Base-by-base conservation (phyloP, 2,888 invertebrate genomes). In the Oxytorus armatus region DNA sequence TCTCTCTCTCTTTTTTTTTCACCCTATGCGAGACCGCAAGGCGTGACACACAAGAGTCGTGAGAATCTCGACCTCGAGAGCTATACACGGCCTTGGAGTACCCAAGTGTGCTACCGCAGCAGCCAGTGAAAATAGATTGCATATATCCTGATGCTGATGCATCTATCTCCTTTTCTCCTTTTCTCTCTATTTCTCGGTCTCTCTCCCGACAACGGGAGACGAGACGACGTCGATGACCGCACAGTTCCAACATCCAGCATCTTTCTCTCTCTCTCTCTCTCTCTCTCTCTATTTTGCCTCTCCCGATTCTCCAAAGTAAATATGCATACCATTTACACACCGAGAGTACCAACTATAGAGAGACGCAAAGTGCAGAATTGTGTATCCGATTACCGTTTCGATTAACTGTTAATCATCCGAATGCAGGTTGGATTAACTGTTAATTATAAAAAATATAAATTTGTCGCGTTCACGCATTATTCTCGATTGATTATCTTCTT, bases 31-130 rank as follows among this genome's bases (percentile, higher is more conserved):
- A 51, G 61, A 57, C 51, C 59, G 73, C 68, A 73, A 51, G 83
- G 55, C 65, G 69, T 47, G 85, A 77, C 77, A 84, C 68, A 55
- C 70, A 75, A 84, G 84, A 85, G 72, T 81, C 82, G 85, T 84
- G 82, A 84, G 85, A 85, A 81, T 44, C 59, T 63, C 68, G 70
- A 63, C 77, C 73, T 75, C 70, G 70, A 75, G 66, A 75, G 53
- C 42, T 14, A 69, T 36, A 51, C 21, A 59, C 66, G 81, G 42
- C 81, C 81, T 81, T 77, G 77, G 51, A 49, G 21, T 42, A 42
- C 49, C 33, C 33, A 39, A 61, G 51, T 21, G 44, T 39, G 59
- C 75, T 44, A 73, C 73, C 61, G 78, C 72, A 55, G 72, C 47
- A 53, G 51, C 65, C 65, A 65, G 18, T 49, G 51, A 36, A n/a